phyloP scores from a whole-genome alignment of 2,113 vertebrate genomes.

The Hippolais icterina region DNA sequence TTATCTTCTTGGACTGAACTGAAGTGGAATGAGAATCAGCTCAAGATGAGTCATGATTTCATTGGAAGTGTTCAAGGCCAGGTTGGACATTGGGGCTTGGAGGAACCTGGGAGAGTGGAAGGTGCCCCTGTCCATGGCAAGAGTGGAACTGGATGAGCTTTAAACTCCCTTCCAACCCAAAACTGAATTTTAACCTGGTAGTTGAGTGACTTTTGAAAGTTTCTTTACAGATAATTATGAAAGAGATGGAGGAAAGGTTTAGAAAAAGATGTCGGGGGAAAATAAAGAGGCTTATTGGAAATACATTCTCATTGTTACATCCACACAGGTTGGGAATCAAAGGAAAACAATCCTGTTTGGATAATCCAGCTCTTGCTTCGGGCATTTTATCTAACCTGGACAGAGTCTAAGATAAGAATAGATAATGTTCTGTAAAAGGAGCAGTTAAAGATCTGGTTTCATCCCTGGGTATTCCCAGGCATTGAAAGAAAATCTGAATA shows the following conservation, averaged over 20 bases:
- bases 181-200: background rate
- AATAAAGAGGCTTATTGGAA: background rate
- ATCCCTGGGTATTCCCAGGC: background rate
- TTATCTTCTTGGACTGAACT: background rate
- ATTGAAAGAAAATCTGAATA: background rate
- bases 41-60: background rate
- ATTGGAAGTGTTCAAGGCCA: background rate
- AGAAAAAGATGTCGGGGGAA: background rate
- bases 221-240: background rate
- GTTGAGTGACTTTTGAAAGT: background rate
- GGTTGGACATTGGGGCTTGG: rapidly evolving
- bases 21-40: background rate
- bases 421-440: background rate
- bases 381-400: background rate
- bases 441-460: background rate
- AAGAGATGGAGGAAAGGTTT: background rate
- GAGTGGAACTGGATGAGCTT: too few species aligned
- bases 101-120: rapidly evolving
- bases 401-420: background rate
- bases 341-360: background rate
- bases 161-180: background rate
- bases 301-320: background rate
- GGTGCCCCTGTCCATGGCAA: background rate
- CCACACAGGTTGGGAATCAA: background rate
- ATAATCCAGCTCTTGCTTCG: background rate